Conservation (phyloP, 1,140 invertebrate genomes). For the Trinorchestia longiramus region DNA sequence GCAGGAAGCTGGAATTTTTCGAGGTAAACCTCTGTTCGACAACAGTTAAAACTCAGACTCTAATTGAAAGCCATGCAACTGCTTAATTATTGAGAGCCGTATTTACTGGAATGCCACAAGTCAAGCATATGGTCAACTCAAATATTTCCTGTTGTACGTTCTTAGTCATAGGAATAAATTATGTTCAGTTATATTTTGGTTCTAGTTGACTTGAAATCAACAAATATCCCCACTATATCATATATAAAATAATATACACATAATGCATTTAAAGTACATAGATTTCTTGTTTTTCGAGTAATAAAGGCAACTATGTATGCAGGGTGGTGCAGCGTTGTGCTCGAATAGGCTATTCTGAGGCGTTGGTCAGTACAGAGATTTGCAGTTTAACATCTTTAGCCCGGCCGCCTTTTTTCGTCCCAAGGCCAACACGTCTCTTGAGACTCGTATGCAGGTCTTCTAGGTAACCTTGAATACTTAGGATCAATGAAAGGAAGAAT, state of each 20-base stretch:
- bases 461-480: background rate
- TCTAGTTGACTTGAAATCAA: background rate
- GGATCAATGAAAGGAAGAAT: background rate
- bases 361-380: background rate
- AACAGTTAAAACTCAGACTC: background rate
- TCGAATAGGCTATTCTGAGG: background rate
- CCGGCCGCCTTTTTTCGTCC: background rate
- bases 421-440: background rate
- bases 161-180: background rate
- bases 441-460: background rate
- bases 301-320: background rate
- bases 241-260: background rate
- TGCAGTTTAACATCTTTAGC: background rate
- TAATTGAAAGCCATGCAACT: background rate
- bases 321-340: background rate
- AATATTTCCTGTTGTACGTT: background rate
- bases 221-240: no score
- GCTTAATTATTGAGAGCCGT: background rate
- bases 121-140: background rate
- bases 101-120: background rate
- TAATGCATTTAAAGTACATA: no score
- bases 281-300: no score
- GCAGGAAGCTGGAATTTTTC: background rate
- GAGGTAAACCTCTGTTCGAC: background rate
- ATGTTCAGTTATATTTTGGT: background rate